Evolutionary conservation across 1,140 invertebrate species (phyloP), one percentile per base, ranked within the genome.

Genomic region (Stegodyphus mimosarum): DNA sequence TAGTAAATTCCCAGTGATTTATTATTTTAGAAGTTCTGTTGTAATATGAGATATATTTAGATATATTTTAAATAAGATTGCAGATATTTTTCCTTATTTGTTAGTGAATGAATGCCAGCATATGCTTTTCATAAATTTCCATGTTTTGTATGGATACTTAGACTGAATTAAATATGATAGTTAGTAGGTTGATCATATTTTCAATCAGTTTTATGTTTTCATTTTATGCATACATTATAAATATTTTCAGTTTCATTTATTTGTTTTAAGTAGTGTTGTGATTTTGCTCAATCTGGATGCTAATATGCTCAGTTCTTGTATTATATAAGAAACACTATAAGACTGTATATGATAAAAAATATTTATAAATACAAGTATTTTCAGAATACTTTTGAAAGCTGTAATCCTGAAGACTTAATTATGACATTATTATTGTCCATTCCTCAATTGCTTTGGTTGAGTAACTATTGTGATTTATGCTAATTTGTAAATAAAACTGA

Each of bases 401-500:
- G 17, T 17, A 67, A 17, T 7, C 9, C 64, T 15, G 64, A 33
- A 33, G 33, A 33, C 33, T 33, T 60, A 67, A 67, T 7, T 5
- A 18, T 67, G 64, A n/a, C 7, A 74, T 74, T 74, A 66, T 50
- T 50, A 48, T 50, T 83, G 79, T 83, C 73, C 70, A 83, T 83
- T 74, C 74, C 48, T 80, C 49, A 83, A 7, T 67, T 67, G 73
- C n/a, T 75, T 72, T 74, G 60, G 66, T 48, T 60, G 50, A 60
- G 10, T 83, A 66, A 83, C 49, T 60, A 83, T 83, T 83, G 71
- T 74, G 79, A 73, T 74, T 60, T 83, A 64, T 74, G 79, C 71
- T 73, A 66, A 33, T 17, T 73, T 83, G 79, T 83, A 83, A 83
- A 83, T 83, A 83, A 83, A 83, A 52, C n/a, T 66, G 17, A 66